phyloP scores from a whole-genome alignment of 2,888 invertebrate species.

The Orthonychiurus folsomi region DNA sequence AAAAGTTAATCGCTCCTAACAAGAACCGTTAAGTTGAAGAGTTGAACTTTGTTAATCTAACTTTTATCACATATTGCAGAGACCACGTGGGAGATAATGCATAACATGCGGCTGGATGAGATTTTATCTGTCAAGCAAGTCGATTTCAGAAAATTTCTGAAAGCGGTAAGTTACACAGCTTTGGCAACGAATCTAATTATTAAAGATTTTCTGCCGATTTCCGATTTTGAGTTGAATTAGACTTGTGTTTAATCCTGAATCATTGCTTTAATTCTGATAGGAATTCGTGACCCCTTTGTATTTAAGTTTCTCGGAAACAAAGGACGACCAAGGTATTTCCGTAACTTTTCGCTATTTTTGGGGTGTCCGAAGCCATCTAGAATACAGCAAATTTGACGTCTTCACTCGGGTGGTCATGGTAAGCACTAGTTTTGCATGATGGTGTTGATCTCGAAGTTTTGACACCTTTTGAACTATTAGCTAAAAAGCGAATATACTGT shows the following conservation, averaged over 20 bases:
- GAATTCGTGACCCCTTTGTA: constrained; percentile 3
- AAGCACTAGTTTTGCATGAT: too few relatives aligned
- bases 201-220: neutral
- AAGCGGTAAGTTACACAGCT: constrained; percentile 7
- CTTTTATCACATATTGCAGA: too few relatives aligned
- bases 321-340: neutral
- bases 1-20: too few relatives aligned
- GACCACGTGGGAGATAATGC: too few relatives aligned
- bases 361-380: constrained; percentile 6
- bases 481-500: too few relatives aligned
- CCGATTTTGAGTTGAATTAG: neutral
- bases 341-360: constrained; percentile 7
- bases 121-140: neutral
- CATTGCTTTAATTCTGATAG: neutral
- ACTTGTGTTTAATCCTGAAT: neutral
- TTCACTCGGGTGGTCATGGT: neutral
- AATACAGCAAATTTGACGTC: constrained; percentile 9
- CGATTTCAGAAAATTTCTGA: constrained; percentile 11
- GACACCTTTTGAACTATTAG: neutral
- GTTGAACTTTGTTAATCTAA: too few relatives aligned
- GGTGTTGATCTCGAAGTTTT: neutral
- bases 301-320: neutral
- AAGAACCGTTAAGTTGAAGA: too few relatives aligned
- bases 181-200: neutral
- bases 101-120: neutral